Evolutionary conservation across 1,140 invertebrate genomes (phyloP).

Genomic region (Tetramorium alpestre): DNA sequence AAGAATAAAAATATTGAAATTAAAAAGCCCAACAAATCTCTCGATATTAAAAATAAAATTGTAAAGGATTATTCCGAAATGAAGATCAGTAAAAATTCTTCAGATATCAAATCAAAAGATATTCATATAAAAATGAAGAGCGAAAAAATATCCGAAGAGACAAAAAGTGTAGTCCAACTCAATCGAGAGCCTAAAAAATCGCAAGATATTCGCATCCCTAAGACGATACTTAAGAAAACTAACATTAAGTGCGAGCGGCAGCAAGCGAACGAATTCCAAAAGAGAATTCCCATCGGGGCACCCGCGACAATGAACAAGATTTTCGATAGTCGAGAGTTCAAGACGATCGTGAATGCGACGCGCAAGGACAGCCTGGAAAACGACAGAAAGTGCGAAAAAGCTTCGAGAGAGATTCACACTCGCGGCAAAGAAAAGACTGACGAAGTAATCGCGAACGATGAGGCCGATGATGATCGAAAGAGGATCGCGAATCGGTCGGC

Average conservation of each 20-base stretch:
- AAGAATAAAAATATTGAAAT: neutral
- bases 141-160: neutral
- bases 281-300: constrained; percentile 40
- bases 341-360: neutral
- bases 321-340: constrained; percentile 42
- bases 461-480: neutral
- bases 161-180: neutral
- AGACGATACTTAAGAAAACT: constrained; percentile 45
- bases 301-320: constrained; percentile 44
- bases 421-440: constrained; percentile 79
- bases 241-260: neutral
- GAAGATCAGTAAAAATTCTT: neutral
- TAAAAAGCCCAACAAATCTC: neutral
- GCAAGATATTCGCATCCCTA: neutral
- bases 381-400: neutral
- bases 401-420: neutral
- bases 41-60: neutral
- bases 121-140: neutral
- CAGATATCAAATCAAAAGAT: neutral
- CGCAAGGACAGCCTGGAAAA: neutral
- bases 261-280: constrained; percentile 2
- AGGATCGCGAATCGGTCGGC: constrained; percentile 33
- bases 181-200: constrained; percentile 18
- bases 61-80: neutral
- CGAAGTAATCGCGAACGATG: constrained; percentile 36